Base-by-base conservation (phyloP, 2,797 vertebrate genomes). In the Tympanoctomys barrerae region DNA sequence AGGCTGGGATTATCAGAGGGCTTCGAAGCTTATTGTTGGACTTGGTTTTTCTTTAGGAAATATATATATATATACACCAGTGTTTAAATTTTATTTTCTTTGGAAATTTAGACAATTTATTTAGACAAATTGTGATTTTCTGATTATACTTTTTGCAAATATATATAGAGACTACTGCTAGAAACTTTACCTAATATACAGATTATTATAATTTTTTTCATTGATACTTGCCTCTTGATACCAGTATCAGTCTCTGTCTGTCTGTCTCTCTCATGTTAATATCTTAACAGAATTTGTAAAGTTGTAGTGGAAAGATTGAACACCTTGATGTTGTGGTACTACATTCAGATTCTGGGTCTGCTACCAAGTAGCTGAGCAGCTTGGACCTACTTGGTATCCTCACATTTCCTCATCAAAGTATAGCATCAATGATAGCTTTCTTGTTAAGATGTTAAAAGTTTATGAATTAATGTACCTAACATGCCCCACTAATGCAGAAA, bases 391-490 rank as follows among this genome's bases (percentile, higher is more conserved):
- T 78, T 85, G 86, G 71, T 95, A 31, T 89, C 31, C 59, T 73
- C 79, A 62, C 79, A 42, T 94, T 71, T 90, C 42, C 52, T 70
- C 31, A n/a, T 68, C 64, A 68, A n/a, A 68, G 31, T 68, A 68
- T 68, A 68, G 64, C 57, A 88, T 71, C 39, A 68, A 18, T 83
- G 80, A 39, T 89, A 89, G 26, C 62, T 93, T 59, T 89, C 21
- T 79, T 85, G 28, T 62, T 73, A 77, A 68, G 82, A 90, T 93
- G n/a, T 87, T 87, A 70, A 82, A 9, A 9, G 11, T 24, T 77
- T 95, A 85, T 62, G 49, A 93, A 82, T 95, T 90, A 93, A 77
- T 66, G 33, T 87, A 39, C n/a, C 33, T 82, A 77, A 82, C 87
- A 90, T 7, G 22, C 36, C 52, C 78, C 21, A 93, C 31, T 12